phyloP scores from a whole-genome alignment of 2,888 invertebrate genomes.

The Junonia oenone region DNA sequence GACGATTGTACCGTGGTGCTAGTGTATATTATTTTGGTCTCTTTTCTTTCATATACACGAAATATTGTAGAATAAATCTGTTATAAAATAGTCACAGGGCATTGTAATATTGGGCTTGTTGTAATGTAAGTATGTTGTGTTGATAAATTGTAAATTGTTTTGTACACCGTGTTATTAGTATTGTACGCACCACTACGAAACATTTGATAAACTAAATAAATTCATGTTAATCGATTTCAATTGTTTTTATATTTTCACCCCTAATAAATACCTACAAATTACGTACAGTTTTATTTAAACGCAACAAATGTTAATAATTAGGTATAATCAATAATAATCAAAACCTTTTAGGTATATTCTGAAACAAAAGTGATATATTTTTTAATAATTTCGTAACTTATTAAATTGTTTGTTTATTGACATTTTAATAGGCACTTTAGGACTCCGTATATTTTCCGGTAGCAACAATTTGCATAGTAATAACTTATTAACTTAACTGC shows the following conservation, averaged over 20 bases:
- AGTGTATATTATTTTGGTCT: slow-evolving; percentile 12
- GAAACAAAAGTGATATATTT: too few species aligned
- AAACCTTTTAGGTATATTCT: too few species aligned
- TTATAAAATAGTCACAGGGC: slow-evolving; percentile 13
- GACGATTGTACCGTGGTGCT: slow-evolving; percentile 33
- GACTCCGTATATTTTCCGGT: not conserved
- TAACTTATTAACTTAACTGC: not conserved
- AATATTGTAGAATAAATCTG: slow-evolving; percentile 10
- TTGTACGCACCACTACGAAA: slow-evolving; percentile 67
- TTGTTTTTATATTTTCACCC: slow-evolving; percentile 26
- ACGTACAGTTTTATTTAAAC: too few species aligned
- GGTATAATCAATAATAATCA: not conserved
- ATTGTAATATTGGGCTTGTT: slow-evolving; percentile 44
- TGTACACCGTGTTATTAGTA: slow-evolving; percentile 67
- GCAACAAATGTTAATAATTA: not conserved
- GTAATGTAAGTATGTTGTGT: slow-evolving; percentile 45
- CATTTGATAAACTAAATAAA: slow-evolving; percentile 74
- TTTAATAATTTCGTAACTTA: too few species aligned
- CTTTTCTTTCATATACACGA: slow-evolving; percentile 8
- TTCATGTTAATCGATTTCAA: slow-evolving; percentile 63
- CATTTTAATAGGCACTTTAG: too few species aligned
- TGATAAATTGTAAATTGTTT: slow-evolving; percentile 41
- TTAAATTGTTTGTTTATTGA: too few species aligned
- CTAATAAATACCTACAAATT: too few species aligned
- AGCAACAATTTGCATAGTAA: not conserved